Conservation (phyloP, 2,113 vertebrate species). For the Osmerus eperlanus region DNA sequence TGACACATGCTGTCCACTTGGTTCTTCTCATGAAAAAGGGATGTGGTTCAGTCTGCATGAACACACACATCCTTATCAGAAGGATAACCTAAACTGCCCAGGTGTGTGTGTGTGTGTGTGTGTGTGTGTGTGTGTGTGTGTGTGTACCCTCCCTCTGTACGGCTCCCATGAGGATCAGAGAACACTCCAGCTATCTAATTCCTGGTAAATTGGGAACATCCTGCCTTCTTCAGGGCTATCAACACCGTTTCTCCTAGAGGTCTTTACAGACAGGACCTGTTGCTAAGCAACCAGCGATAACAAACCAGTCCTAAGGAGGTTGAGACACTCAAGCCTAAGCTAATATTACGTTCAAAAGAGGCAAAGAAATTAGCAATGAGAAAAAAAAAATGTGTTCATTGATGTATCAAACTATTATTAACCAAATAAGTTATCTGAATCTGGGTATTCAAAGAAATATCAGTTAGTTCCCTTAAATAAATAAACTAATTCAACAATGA, state of each 20-base stretch:
- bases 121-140: no score
- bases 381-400: not conserved
- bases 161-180: conserved; percentile 14
- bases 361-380: conserved; percentile 24
- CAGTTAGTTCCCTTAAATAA: no score
- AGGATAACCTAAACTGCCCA: no score
- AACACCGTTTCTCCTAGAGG: conserved; percentile 44
- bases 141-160: not conserved
- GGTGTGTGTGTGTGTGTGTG: no score
- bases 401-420: no score
- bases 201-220: conserved; percentile 46
- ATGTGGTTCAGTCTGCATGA: no score
- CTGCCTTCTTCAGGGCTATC: conserved; percentile 39
- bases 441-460: no score
- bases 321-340: not conserved
- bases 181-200: conserved; percentile 39
- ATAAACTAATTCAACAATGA: no score
- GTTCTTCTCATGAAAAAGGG: no score
- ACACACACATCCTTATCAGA: no score
- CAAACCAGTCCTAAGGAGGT: conserved; percentile 29
- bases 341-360: conserved; percentile 33
- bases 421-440: no score
- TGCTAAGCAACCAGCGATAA: conserved; percentile 62
- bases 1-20: no score
- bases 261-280: conserved; percentile 52